Evolutionary conservation across 2,797 vertebrate genomes (phyloP).

Genomic region (Pteropus rufus): DNA sequence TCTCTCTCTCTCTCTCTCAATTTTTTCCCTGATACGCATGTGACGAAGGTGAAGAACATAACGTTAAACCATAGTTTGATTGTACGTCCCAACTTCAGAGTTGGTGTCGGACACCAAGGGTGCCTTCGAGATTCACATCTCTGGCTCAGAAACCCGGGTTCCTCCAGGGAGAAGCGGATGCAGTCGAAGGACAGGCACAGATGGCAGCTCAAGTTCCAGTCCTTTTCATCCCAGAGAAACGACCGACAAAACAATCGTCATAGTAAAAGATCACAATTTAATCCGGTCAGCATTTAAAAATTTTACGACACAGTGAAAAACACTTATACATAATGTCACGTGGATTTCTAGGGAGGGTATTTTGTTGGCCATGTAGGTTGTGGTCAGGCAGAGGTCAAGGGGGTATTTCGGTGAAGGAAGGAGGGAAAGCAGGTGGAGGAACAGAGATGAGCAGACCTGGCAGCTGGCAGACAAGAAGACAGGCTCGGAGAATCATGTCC

Average conservation of each 20-base stretch:
- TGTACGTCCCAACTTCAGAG: too few relatives aligned
- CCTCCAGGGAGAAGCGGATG: background rate
- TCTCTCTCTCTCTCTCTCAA: too few relatives aligned
- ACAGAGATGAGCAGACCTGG: background rate
- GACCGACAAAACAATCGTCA: background rate
- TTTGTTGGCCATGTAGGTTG: background rate
- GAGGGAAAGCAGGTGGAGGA: background rate
- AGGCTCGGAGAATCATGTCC: background rate
- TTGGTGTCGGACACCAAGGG: background rate
- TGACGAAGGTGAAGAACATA: background rate
- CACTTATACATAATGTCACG: background rate
- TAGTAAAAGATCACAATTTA: background rate
- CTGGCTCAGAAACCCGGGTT: background rate
- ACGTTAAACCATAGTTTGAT: background rate
- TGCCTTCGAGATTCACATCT: background rate
- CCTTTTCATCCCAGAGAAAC: background rate
- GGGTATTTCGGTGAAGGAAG: accelerated
- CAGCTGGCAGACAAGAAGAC: background rate
- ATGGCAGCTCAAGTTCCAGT: background rate
- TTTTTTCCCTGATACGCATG: background rate
- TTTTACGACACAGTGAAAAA: background rate
- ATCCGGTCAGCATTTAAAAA: background rate
- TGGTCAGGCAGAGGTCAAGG: background rate
- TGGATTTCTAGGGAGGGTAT: background rate
- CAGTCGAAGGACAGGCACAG: background rate